Percentiles rank a stretch among this genome's conserved stretches.
These are phyloP conservation scores for Alouatta caraya DNA, from an alignment of 2,797 vertebrate genomes.

Conservation along the genomic window DNA sequence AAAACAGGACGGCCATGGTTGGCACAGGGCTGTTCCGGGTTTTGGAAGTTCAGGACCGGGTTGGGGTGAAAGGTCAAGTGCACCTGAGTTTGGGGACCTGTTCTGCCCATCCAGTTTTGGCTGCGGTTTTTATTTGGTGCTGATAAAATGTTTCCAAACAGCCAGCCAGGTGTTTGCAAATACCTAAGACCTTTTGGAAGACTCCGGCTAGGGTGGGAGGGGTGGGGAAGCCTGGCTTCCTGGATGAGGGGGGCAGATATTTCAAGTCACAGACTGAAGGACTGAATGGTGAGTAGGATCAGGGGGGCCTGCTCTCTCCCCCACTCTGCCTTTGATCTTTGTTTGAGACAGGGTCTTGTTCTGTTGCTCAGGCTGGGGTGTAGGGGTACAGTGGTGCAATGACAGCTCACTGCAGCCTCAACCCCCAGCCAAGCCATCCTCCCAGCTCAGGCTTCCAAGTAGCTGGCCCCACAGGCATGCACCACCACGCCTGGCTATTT, in stretches of 20 bases:
- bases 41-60: not conserved
- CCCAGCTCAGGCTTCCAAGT: not conserved
- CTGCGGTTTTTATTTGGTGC: slow-evolving; percentile 64
- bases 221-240: not conserved
- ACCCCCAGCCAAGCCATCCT: not conserved
- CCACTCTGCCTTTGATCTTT: not conserved
- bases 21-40: not conserved
- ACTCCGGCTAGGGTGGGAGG: not conserved
- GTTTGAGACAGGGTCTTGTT: not conserved
- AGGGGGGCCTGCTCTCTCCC: not conserved
- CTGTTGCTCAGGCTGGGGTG: not conserved
- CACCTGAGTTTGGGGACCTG: not conserved
- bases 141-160: slow-evolving; percentile 74
- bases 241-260: not conserved
- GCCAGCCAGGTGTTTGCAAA: slow-evolving; percentile 30
- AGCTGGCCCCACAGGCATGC: not conserved
- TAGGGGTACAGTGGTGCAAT: not conserved
- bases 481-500: not conserved
- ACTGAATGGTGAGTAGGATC: too few species aligned
- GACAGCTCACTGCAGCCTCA: not conserved
- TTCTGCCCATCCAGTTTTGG: not conserved
- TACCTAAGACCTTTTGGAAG: not conserved
- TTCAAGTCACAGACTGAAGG: not conserved
- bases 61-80: not conserved
- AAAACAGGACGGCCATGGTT: not conserved